These are phyloP conservation scores for Calonectris borealis DNA, from an alignment of 2,113 vertebrate species.

Conservation along the genomic window DNA sequence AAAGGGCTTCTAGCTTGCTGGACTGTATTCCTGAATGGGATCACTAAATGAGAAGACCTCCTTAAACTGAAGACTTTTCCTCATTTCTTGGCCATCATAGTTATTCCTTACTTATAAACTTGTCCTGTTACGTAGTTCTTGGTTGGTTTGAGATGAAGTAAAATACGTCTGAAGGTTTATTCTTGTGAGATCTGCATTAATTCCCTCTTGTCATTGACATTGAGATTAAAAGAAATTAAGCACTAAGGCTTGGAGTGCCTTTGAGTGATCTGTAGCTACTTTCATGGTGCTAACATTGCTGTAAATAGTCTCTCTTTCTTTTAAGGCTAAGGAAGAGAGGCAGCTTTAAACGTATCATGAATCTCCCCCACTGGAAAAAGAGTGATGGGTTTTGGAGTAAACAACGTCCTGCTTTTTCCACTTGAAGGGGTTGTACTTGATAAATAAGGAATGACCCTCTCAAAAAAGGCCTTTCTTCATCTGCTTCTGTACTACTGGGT, in stretches of 20 bases:
- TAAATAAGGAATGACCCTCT: slow-evolving; percentile 11
- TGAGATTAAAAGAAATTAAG: not conserved
- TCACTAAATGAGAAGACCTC: not conserved
- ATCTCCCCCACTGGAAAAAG: not conserved
- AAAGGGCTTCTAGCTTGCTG: not conserved
- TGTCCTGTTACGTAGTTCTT: not conserved
- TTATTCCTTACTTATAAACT: not conserved
- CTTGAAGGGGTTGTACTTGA: not conserved
- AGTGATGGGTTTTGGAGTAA: not conserved
- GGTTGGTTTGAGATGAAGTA: not conserved
- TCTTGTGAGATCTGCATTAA: not conserved
- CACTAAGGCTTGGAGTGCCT: not conserved
- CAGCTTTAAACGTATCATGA: not conserved
- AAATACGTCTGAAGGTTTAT: not conserved
- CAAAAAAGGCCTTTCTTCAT: not conserved
- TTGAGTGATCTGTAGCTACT: not conserved
- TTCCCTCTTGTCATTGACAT: not conserved
- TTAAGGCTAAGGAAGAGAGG: not conserved
- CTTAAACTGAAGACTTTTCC: not conserved
- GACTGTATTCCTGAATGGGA: not conserved
- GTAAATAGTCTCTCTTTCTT: not conserved
- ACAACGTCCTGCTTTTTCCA: not conserved
- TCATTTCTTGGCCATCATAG: not conserved
- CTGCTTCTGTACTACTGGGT: not conserved
- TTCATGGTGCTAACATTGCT: not conserved